These are phyloP conservation scores for Leptopilina drosophilae DNA, from an alignment of 2,888 invertebrate genomes.

Conservation along the genomic window DNA sequence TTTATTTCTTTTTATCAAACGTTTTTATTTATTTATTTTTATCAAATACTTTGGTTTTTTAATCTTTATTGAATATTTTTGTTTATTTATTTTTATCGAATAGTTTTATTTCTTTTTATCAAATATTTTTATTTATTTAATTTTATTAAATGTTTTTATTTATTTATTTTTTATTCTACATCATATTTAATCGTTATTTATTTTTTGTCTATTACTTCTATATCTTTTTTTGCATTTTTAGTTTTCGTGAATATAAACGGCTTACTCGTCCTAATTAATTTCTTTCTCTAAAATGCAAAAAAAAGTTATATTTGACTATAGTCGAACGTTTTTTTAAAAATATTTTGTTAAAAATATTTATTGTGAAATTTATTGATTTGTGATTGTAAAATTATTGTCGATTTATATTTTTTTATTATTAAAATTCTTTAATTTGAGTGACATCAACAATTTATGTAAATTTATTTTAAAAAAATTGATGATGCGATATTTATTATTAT, in stretches of 20 bases:
- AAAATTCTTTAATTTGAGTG: neutral
- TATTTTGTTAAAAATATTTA: neutral
- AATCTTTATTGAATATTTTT: neutral
- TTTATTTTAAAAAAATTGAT: neutral
- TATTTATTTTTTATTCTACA: neutral
- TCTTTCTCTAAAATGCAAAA: neutral
- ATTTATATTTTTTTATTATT: too few relatives aligned
- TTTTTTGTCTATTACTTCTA: neutral
- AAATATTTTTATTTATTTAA: neutral
- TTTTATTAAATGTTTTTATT: neutral
- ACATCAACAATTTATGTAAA: neutral
- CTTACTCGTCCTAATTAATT: slow-evolving; percentile 28
- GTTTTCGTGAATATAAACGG: neutral
- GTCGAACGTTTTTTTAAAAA: slow-evolving; percentile 14
- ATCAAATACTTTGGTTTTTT: neutral
- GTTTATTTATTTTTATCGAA: neutral
- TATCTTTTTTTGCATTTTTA: neutral
- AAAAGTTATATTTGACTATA: too few relatives aligned
- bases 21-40: neutral
- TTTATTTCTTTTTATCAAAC: neutral
- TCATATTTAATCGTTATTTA: neutral
- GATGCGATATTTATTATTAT: neutral
- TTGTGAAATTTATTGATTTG: too few relatives aligned
- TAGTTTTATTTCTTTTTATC: slow-evolving; percentile 4
- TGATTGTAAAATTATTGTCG: too few relatives aligned